Percentiles rank a stretch among this genome's conserved stretches.
Evolutionary conservation across 2,113 vertebrate genomes (phyloP).

Genomic region (Psophia crepitans): DNA sequence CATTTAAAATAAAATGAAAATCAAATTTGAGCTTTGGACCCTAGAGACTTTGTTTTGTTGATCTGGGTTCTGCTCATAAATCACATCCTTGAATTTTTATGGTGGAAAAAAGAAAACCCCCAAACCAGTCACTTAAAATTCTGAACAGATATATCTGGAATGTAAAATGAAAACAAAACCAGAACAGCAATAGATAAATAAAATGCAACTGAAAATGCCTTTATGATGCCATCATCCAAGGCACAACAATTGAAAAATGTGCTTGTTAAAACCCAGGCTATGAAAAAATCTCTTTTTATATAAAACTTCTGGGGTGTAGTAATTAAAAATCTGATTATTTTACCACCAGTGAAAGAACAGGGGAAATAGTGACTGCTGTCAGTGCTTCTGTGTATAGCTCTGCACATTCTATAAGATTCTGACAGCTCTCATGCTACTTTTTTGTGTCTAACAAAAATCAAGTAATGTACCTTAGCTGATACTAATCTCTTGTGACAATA

Average conservation of each 20-base stretch:
- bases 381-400: background rate
- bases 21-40: background rate
- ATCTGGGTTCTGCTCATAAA: background rate
- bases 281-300: background rate
- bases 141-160: background rate
- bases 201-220: background rate
- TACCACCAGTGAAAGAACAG: background rate
- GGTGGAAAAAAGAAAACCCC: background rate
- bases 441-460: background rate
- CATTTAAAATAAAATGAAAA: background rate
- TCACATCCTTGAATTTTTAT: background rate
- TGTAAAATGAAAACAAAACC: background rate
- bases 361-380: background rate
- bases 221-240: background rate
- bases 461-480: background rate
- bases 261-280: background rate
- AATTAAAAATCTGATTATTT: slow-evolving; percentile 1
- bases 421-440: background rate
- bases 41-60: background rate
- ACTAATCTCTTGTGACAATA: background rate
- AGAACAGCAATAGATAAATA: background rate
- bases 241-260: background rate
- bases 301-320: background rate
- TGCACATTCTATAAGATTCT: background rate
- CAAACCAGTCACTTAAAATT: background rate